phyloP scores from a whole-genome alignment of 2,888 invertebrate species.

The Drosophila paranaensis region DNA sequence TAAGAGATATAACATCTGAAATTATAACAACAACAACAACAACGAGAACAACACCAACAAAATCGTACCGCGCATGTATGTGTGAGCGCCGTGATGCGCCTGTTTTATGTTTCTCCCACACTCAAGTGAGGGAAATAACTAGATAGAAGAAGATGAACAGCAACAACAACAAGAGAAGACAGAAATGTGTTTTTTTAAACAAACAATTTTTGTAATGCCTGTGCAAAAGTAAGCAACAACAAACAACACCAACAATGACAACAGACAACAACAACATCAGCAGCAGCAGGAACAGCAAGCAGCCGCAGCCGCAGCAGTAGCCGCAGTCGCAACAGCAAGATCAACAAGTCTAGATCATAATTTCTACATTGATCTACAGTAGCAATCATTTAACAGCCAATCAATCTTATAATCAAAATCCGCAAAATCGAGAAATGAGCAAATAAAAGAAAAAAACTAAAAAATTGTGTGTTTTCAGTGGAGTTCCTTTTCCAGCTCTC shows the following conservation, averaged over 20 bases:
- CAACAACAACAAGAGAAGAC: constrained; percentile 23
- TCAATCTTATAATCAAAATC: constrained; percentile 77
- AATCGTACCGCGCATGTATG: constrained; percentile 62
- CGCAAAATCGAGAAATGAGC: constrained; percentile 76
- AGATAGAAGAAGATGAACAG: constrained; percentile 31
- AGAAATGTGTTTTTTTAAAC: constrained; percentile 67
- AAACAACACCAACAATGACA: constrained; percentile 15
- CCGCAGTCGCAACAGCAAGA: constrained; percentile 35
- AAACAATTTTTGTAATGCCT: constrained; percentile 46
- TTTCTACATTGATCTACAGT: constrained; percentile 58
- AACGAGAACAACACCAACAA: constrained; percentile 33
- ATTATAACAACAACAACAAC: constrained; percentile 23
- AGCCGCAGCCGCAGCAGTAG: constrained; percentile 24
- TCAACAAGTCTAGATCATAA: constrained; percentile 44
- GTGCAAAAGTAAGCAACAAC: constrained; percentile 46
- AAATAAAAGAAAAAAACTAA: constrained; percentile 77
- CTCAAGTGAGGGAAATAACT: constrained; percentile 17
- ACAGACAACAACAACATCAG: constrained; percentile 1
- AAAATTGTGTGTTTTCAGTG: constrained; percentile 75
- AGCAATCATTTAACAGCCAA: constrained; percentile 55
- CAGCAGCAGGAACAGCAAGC: constrained; percentile 3
- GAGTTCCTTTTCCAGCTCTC: constrained; percentile 69
- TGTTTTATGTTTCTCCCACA: constrained; percentile 24
- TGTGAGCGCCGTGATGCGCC: constrained; percentile 79
- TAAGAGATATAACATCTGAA: constrained; percentile 37